A percentile compares a stretch with the other conserved stretches of the same genome.
Conservation (phyloP, 2,888 invertebrate genomes). For the Drosophila longiperda region DNA sequence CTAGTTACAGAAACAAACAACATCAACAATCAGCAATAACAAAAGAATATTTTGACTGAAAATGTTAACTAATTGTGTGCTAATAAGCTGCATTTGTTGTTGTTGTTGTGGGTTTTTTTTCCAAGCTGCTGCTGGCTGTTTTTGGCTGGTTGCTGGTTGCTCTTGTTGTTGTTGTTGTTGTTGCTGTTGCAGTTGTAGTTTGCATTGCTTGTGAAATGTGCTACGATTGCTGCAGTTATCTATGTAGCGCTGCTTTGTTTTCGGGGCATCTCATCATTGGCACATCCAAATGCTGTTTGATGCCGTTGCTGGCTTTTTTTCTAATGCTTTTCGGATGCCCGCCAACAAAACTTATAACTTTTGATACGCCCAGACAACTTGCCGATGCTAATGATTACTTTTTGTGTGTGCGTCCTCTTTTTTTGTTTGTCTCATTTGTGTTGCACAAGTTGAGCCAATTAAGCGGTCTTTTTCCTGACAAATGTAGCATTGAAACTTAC, state of each 20-base stretch:
- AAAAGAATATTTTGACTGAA: constrained; percentile 52
- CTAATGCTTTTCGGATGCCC: constrained; percentile 30
- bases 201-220: constrained; percentile 60
- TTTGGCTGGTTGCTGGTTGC: constrained; percentile 4
- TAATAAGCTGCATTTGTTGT: constrained; percentile 59
- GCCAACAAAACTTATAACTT: constrained; percentile 10
- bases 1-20: constrained; percentile 36
- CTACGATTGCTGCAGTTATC: constrained; percentile 44
- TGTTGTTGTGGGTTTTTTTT: constrained; percentile 16
- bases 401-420: constrained; percentile 11
- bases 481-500: constrained; percentile 73
- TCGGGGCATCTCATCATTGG: constrained; percentile 57
- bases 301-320: constrained; percentile 37
- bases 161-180: constrained; percentile 17
- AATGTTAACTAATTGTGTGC: constrained; percentile 69
- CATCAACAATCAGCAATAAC: constrained; percentile 33
- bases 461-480: constrained; percentile 31
- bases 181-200: constrained; percentile 21
- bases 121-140: constrained; percentile 1
- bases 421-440: background rate
- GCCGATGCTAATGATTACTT: constrained; percentile 50
- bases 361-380: constrained; percentile 44
- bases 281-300: constrained; percentile 63
- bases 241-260: constrained; percentile 58
- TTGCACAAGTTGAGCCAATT: constrained; percentile 41